phyloP scores from a whole-genome alignment of 1,140 invertebrate genomes.

The Leptestheria dahalacensis region DNA sequence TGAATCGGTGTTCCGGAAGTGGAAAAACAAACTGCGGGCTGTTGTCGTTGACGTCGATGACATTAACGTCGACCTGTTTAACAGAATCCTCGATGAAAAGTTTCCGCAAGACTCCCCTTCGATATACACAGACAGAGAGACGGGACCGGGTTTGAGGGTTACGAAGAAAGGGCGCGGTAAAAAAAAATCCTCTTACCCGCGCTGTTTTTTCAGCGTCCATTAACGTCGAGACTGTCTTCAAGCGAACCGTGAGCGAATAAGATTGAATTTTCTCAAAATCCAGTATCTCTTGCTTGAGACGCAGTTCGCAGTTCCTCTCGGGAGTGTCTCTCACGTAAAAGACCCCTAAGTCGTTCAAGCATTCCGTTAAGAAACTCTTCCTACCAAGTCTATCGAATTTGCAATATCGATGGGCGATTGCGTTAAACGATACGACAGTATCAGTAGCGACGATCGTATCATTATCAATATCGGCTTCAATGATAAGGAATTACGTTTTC shows the following conservation, averaged over 20 bases:
- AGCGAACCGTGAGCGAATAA: slow-evolving; percentile 39
- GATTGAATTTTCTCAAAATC: slow-evolving; percentile 57
- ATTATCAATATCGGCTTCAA: no score
- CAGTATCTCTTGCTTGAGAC: slow-evolving; percentile 44
- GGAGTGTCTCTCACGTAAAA: slow-evolving; percentile 56
- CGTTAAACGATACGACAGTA: no score
- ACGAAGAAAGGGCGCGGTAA: no score
- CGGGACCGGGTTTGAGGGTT: no score
- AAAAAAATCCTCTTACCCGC: no score
- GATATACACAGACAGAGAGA: no score
- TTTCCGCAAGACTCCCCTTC: no score
- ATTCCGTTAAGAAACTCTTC: no score
- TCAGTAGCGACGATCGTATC: no score
- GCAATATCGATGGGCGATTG: no score
- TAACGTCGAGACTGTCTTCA: slow-evolving; percentile 6
- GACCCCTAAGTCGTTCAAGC: slow-evolving; percentile 32
- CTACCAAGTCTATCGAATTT: no score
- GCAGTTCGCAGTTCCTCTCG: slow-evolving; percentile 60
- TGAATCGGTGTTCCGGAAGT: slow-evolving; percentile 27
- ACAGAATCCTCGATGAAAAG: background rate
- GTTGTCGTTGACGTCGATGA: slow-evolving; percentile 77
- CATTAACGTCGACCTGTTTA: slow-evolving; percentile 52
- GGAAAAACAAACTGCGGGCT: slow-evolving; percentile 61
- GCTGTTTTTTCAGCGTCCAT: background rate
- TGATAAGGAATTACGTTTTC: no score